A percentile compares a stretch with the other conserved stretches of the same genome.
Evolutionary conservation across 2,888 invertebrate genomes (phyloP).

Genomic region (Neoascia interrupta): DNA sequence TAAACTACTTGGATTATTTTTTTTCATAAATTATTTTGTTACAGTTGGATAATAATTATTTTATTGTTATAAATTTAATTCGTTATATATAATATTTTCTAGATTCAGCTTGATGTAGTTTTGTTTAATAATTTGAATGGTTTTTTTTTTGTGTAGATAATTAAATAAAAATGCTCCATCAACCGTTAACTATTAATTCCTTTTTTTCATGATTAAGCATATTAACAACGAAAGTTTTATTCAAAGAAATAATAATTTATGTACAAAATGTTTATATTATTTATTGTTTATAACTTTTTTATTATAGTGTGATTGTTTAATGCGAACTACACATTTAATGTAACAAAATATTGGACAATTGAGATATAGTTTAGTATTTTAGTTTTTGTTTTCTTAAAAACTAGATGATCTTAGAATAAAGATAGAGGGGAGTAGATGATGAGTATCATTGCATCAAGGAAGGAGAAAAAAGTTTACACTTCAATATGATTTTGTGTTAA

Average conservation of each 20-base stretch:
- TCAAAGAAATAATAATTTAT: constrained; percentile 33
- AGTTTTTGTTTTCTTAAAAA: constrained; percentile 42
- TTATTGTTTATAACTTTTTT: constrained; percentile 4
- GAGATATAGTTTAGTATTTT: constrained; percentile 41
- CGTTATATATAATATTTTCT: constrained; percentile 19
- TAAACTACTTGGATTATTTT: constrained; percentile 41
- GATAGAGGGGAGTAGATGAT: constrained; percentile 6
- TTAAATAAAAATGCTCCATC: constrained; percentile 45
- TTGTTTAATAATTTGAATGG: neutral
- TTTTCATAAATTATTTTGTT: constrained; percentile 28
- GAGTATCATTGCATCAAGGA: constrained; percentile 1
- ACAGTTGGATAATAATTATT: constrained; percentile 16
- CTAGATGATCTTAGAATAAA: constrained; percentile 35
- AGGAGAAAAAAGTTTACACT: too few relatives aligned
- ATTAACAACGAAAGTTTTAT: constrained; percentile 22
- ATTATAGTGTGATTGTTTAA: constrained; percentile 55
- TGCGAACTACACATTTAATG: constrained; percentile 59
- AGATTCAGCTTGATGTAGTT: constrained; percentile 47
- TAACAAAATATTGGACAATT: constrained; percentile 51
- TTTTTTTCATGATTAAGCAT: constrained; percentile 20
- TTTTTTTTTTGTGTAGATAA: constrained; percentile 8
- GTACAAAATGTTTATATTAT: constrained; percentile 33
- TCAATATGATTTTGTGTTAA: too few relatives aligned
- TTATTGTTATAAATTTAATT: constrained; percentile 31
- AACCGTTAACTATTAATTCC: constrained; percentile 33